Evolutionary conservation across 2,113 vertebrate species (phyloP), one percentile per base, ranked within the genome.

Genomic region (Micronycteris hirsuta): DNA sequence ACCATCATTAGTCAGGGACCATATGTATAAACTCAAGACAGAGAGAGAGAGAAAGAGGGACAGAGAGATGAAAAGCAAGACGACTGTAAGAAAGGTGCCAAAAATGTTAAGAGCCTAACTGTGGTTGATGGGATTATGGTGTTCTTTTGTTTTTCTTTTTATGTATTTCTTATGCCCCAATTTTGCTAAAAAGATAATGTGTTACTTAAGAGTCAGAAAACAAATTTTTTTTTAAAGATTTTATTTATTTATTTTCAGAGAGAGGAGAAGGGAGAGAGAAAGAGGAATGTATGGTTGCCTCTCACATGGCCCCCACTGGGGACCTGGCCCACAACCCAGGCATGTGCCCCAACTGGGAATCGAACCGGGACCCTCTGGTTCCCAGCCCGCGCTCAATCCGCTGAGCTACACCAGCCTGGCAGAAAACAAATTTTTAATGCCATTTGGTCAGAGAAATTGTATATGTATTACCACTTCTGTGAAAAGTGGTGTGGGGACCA

Each of bases 401-500:
- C n/a, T n/a, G n/a, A n/a, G n/a, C n/a, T n/a, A n/a, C n/a, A n/a
- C n/a, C n/a, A n/a, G n/a, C n/a, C n/a, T n/a, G n/a, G n/a, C 45
- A 95, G 78, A 86, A 82, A 89, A 89, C 13, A 91, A 89, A 73
- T 31, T 43, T 85, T 93, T 95, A 85, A 73, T 56, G 33, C 33
- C 71, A 82, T 49, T 78, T 68, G 24, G 28, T 68, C 33, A 38
- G 61, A 83, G 28, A 74, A 58, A 24, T 45, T 82, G n/a, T 85
- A 17, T 52, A 22, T 54, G 33, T 84, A 36, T 68, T 78, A 54
- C 4, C 2, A 63, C 36, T 65, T 91, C 73, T 78, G 70, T 67
- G 22, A 56, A 87, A 95, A 84, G 7, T 56, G 1, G 65, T 47
- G 1, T 41, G 49, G 65, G n/a, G 8, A 52, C 0, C 45, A 83